Evolutionary conservation across 2,888 invertebrate species (phyloP), one percentile per base, ranked within the genome.

Genomic region (Alentia gelatinosa): DNA sequence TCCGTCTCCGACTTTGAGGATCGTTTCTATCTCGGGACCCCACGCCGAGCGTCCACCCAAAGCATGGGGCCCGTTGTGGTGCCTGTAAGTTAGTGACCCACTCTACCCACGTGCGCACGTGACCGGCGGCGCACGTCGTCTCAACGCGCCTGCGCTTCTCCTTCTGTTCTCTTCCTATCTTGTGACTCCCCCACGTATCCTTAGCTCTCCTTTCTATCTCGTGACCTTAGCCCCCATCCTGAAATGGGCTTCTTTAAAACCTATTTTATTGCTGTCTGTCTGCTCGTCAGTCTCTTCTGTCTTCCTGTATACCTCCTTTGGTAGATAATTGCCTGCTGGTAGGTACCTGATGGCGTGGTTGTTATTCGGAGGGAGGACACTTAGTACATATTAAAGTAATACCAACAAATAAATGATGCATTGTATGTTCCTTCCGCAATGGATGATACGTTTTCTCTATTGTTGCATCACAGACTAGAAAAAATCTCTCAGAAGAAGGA

Each of bases 1-100:
- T 93, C 93, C n/a, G 86, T 91, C 9, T 19, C 39, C 19, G 89
- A 92, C 90, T 89, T 92, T 30, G 91, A 89, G 35, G 91, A 92
- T 12, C 56, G 50, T 19, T 90, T 92, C 56, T 92, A 90, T 74
- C 79, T 42, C n/a, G 92, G 90, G 93, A 33, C 94, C 93, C 75
- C 94, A 93, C 89, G 95, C 93, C 92, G 95, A 93, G 94, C 95
- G 74, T 95, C 95, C 92, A 95, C 95, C 0, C 95, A 95, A 93
- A 96, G 95, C 92, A 94, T 96, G 90, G 95, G 95, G 39, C 94
- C 95, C 19, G 93, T 95, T 89, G 94, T 94, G 89, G 94, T 94
- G 47, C 94, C 95, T 90, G 95, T 95, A 93, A 94, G 95, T 94
- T 68, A 42, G 30, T 33, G n/a, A 15, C 68, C 68, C n/a, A 37